Evolutionary conservation across 2,113 vertebrate species (phyloP), one percentile per base, ranked within the genome.

Genomic region (Eonycteris spelaea): DNA sequence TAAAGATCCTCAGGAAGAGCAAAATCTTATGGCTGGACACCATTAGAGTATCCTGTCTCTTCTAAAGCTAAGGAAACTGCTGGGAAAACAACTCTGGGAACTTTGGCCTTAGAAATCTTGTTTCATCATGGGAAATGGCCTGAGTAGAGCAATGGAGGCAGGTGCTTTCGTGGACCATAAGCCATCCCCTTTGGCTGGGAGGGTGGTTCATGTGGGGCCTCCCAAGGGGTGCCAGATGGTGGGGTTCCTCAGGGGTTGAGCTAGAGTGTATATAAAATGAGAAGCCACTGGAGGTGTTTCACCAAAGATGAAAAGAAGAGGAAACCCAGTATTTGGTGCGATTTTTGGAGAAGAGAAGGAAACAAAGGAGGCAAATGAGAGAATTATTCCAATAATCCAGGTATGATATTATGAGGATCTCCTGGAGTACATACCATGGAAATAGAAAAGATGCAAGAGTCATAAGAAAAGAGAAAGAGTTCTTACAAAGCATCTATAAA

Each of bases 291-390:
- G 16, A 8, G 51, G 24, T 16, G 16, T n/a, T 30, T 73, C 57
- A 19, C 22, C 26, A 26, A 65, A 71, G 24, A 6, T 18, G 53
- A 71, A 13, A 24, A 55, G 33, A 75, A n/a, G 59, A 79, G 33
- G 26, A 7, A 83, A 24, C 30, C 33, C 22, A 40, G 7, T 28
- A 15, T 11, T 45, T 0, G 0, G 59, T 51, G 2, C 40, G 19
- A 33, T 57, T 77, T 55, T 21, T n/a, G 33, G 19, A 67, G 26
- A 2, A 57, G 53, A 77, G 35, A 89, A 75, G 19, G 30, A 79
- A 74, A 45, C 28, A 67, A 68, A 68, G 15, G 75, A 70, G 10
- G 9, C 1, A 22, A 51, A 30, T 26, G 82, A 68, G 3, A 48
- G 38, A 51, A 40, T 79, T 65, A 51, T 14, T 51, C 22, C 51